Base-by-base conservation (phyloP, 2,797 vertebrate genomes). In the Podarcis siculus region DNA sequence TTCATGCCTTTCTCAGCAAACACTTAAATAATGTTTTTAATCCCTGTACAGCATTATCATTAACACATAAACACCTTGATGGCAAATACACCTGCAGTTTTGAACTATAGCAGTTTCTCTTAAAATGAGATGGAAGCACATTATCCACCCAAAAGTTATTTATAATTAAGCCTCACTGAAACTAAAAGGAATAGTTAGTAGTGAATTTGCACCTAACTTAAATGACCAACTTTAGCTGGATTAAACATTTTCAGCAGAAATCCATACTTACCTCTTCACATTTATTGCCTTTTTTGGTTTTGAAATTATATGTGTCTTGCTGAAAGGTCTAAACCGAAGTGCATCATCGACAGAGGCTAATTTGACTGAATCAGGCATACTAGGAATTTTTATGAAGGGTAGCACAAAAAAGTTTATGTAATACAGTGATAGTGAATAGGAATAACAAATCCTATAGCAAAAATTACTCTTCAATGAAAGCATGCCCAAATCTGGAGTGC, bases 281-380 rank as follows among this genome's bases (percentile, higher is more conserved):
- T 87, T 5, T 76, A 86, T 88, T 84, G 1, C 3, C 80, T 83
- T 93, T 19, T 12, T 39, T 82, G 2, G 30, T 86, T 89, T 77
- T 49, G 23, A 87, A 87, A 86, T 75, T 15, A 13, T 2, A 58
- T 39, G 67, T n/a, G 35, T 85, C 79, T 87, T 27, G 66, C 32
- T 77, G 69, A n/a, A 72, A 35, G 85, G 42, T 21, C 58, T 32
- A 71, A 69, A 39, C 4, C 81, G 75, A 90, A 86, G 30, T 12
- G 0, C 3, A 13, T 85, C 6, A 88, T 37, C 83, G 79, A 32
- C 0, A 77, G 78, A 64, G 17, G 55, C 64, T 66, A 92, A 89
- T 25, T 27, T 0, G 23, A 17, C 23, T 0, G 0, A 2, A 3
- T 79, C 77, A 89, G 81, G 78, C 80, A 37, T 42, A 64, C 19